phyloP scores from a whole-genome alignment of 1,140 invertebrate genomes.

The Oreohelix idahoensis region DNA sequence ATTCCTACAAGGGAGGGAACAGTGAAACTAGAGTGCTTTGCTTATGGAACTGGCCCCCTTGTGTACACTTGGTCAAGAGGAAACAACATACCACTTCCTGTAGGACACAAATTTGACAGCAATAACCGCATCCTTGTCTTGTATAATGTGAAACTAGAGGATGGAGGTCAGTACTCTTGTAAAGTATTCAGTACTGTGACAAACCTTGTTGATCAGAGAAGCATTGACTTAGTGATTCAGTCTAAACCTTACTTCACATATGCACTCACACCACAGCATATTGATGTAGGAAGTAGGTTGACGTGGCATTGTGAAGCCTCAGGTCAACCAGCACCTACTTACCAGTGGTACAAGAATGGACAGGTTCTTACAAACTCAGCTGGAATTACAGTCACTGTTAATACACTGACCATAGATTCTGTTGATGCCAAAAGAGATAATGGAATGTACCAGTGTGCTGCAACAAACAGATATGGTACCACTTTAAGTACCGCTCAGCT shows the following conservation, averaged over 20 bases:
- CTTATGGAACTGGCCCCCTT: constrained; percentile 81
- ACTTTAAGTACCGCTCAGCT: constrained; percentile 92
- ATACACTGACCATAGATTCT: constrained; percentile 50
- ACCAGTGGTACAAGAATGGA: constrained; percentile 87
- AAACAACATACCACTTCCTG: constrained; percentile 39
- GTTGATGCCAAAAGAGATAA: constrained; percentile 77
- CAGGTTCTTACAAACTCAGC: constrained; percentile 74
- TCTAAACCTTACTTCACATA: constrained; percentile 89
- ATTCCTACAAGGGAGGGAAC: constrained; percentile 55
- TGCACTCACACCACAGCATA: constrained; percentile 87
- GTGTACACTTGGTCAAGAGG: constrained; percentile 42
- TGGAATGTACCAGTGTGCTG: constrained; percentile 96
- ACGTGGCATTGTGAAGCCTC: constrained; percentile 96
- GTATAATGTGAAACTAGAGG: constrained; percentile 87
- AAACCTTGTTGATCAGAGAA: constrained; percentile 25
- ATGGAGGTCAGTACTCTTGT: constrained; percentile 93
- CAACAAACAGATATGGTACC: constrained; percentile 89
- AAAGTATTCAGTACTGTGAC: constrained; percentile 83
- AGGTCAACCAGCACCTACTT: constrained; percentile 92
- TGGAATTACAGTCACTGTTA: constrained; percentile 41
- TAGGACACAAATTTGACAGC: constrained; percentile 75
- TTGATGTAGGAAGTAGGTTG: constrained; percentile 85
- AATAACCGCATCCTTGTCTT: constrained; percentile 91
- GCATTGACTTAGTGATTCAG: constrained; percentile 40
- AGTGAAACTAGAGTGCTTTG: constrained; percentile 74